Conservation (phyloP, 2,113 vertebrate species). For the Ploceus nigricollis region DNA sequence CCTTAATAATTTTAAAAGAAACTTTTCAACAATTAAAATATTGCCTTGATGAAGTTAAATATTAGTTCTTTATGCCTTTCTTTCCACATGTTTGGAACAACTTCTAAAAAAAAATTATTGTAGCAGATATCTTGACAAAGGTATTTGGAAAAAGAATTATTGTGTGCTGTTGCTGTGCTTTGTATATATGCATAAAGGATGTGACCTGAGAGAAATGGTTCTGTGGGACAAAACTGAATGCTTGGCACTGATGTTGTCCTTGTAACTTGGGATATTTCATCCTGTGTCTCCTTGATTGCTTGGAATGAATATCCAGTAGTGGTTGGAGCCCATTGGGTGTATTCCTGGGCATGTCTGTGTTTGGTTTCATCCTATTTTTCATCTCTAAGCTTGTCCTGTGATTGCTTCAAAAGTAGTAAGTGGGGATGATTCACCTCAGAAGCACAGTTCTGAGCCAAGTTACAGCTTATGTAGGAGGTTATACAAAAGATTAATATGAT, state of each 20-base stretch:
- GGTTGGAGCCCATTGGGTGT: not conserved
- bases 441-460: not conserved
- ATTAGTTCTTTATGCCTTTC: not conserved
- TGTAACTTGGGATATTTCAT: not conserved
- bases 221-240: not conserved
- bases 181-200: not conserved
- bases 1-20: constrained; percentile 70
- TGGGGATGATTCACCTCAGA: not conserved
- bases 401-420: not conserved
- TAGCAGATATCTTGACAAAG: not conserved
- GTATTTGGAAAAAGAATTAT: not conserved
- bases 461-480: not conserved
- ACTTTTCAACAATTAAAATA: constrained; percentile 58
- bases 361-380: not conserved
- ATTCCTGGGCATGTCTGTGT: not conserved
- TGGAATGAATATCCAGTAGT: not conserved
- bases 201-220: not conserved
- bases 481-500: not conserved
- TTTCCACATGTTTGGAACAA: not conserved
- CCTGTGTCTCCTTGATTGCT: not conserved
- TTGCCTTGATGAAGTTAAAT: constrained; percentile 39
- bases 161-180: not conserved
- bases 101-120: not conserved
- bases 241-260: not conserved
- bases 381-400: not conserved